A percentile compares a stretch with the other conserved stretches of the same genome.
phyloP scores from a whole-genome alignment of 2,113 vertebrate species.

The Phodopus roborovskii region DNA sequence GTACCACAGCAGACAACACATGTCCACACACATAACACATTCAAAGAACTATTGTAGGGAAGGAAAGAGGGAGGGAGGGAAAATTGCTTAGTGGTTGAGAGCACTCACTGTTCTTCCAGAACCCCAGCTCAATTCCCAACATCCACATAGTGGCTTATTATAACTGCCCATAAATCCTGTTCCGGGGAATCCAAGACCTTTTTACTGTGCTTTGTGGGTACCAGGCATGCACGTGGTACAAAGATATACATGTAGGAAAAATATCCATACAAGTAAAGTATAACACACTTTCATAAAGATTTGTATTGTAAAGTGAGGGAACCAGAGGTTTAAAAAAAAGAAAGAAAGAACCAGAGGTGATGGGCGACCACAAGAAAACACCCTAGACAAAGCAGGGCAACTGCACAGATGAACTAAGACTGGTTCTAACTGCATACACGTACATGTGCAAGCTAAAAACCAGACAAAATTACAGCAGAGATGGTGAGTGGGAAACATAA shows the following conservation, averaged over 20 bases:
- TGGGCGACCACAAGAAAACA: not conserved
- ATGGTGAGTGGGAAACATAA: not conserved
- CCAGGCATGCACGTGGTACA: not conserved
- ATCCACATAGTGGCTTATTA: not conserved
- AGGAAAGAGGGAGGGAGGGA: not conserved
- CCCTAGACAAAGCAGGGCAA: too few species aligned
- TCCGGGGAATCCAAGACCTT: not conserved
- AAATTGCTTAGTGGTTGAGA: not conserved
- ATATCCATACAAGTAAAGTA: not conserved
- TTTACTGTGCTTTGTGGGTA: too few species aligned
- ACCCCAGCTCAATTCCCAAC: not conserved
- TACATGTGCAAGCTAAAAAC: not conserved
- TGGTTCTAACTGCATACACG: not conserved
- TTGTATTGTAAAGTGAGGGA: not conserved
- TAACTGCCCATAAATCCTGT: not conserved
- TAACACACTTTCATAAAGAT: not conserved
- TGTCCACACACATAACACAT: not conserved
- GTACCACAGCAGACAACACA: not conserved
- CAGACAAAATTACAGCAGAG: not conserved
- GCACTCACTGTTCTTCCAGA: not conserved
- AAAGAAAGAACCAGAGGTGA: too few species aligned
- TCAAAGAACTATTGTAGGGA: not conserved
- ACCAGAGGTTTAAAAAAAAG: not conserved
- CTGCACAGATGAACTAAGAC: not conserved
- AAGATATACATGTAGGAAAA: not conserved